Evolutionary conservation across 2,797 vertebrate genomes (phyloP).

Genomic region (Microctenopoma stevenorrisi): DNA sequence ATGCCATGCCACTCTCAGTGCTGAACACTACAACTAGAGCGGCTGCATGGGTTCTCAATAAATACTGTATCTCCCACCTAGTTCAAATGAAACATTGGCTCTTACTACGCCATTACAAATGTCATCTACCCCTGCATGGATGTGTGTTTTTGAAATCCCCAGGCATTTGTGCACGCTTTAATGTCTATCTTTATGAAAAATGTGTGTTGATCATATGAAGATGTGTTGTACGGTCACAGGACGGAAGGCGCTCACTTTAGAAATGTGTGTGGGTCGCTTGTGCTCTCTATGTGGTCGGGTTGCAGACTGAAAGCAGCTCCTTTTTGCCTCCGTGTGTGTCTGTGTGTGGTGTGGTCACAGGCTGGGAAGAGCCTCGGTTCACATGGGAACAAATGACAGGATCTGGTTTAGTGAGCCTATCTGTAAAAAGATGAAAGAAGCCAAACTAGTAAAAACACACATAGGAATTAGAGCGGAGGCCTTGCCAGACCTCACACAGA

Average conservation of each 20-base stretch:
- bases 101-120: constrained; percentile 3
- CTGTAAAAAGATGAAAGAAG: constrained; percentile 72
- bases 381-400: constrained; percentile 75
- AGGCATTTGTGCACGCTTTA: neutral
- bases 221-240: constrained; percentile 39
- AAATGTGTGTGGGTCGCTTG: constrained; percentile 28
- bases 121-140: neutral
- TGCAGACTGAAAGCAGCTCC: constrained; percentile 48
- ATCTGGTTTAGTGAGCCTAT: constrained; percentile 65
- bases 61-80: neutral
- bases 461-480: constrained; percentile 48
- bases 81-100: constrained; percentile 1
- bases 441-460: constrained; percentile 60
- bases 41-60: neutral
- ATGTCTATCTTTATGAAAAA: constrained; percentile 6
- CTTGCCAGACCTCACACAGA: constrained; percentile 69
- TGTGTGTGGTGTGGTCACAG: constrained; percentile 69
- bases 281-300: constrained; percentile 56
- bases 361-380: constrained; percentile 59
- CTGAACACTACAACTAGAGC: neutral
- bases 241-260: constrained; percentile 22
- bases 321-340: constrained; percentile 30
- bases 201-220: constrained; percentile 15
- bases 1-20: neutral
- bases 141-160: constrained; percentile 1